A percentile compares a stretch with the other conserved stretches of the same genome.
These are phyloP conservation scores for Gibbula magus DNA, from an alignment of 2,888 invertebrate species.

Conservation along the genomic window DNA sequence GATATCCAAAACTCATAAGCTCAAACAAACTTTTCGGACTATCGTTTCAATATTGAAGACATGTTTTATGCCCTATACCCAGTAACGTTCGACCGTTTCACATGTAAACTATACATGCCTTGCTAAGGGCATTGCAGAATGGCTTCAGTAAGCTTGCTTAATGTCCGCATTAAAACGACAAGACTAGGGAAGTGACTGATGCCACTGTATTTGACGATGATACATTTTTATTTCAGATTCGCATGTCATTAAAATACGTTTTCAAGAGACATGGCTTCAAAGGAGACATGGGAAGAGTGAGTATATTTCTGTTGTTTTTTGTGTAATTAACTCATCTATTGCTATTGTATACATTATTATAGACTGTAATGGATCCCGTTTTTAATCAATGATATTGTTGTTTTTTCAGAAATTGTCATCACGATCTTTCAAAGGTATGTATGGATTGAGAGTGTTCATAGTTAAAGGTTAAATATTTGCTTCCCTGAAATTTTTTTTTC, in stretches of 20 bases:
- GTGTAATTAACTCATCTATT: background rate
- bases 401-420: slow-evolving; percentile 24
- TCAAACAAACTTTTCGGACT: no score
- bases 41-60: no score
- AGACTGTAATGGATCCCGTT: background rate
- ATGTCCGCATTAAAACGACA: no score
- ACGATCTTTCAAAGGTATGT: slow-evolving; percentile 28
- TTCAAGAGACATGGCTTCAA: background rate
- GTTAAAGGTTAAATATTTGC: background rate
- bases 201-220: background rate
- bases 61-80: no score
- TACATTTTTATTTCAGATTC: background rate
- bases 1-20: no score
- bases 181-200: no score
- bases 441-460: background rate
- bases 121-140: no score
- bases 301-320: no score
- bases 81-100: no score
- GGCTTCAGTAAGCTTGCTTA: no score
- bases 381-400: background rate
- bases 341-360: background rate
- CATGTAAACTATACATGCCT: no score
- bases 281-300: background rate
- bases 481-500: background rate
- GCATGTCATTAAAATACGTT: background rate